phyloP scores from a whole-genome alignment of 2,797 vertebrate genomes.

The Galagoides demidoff region DNA sequence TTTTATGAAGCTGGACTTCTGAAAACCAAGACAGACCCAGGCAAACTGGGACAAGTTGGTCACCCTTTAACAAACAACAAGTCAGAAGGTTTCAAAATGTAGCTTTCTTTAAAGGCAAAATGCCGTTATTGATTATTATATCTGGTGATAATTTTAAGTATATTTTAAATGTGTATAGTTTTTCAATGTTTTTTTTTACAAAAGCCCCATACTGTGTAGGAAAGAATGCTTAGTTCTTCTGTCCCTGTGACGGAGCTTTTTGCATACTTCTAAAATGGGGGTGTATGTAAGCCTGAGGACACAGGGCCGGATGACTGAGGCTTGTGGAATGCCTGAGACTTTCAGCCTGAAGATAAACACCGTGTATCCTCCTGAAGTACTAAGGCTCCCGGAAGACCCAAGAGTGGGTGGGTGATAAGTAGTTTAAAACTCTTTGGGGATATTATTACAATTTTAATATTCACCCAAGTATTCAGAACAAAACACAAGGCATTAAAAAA shows the following conservation, averaged over 20 bases:
- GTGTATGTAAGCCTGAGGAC: background rate
- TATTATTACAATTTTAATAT: slow-evolving; percentile 3
- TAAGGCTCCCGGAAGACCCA: background rate
- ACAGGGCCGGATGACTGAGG: background rate
- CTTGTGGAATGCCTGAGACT: background rate
- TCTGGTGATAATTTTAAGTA: background rate
- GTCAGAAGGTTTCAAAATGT: background rate
- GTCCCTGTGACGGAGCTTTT: background rate
- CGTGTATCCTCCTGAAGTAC: background rate
- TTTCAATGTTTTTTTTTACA: background rate
- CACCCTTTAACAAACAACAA: background rate
- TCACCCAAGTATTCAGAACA: background rate
- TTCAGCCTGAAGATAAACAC: background rate
- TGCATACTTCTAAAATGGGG: background rate
- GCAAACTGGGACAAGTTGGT: background rate
- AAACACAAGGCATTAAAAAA: slow-evolving; percentile 10
- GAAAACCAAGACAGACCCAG: background rate
- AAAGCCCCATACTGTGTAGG: background rate
- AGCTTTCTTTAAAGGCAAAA: slow-evolving; percentile 32
- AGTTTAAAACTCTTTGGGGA: background rate
- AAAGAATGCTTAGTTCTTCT: slow-evolving; percentile 2
- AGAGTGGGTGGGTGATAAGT: background rate
- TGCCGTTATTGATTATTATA: background rate
- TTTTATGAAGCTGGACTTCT: background rate
- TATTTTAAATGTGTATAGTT: slow-evolving; percentile 29